Base-by-base conservation (phyloP, 2,113 vertebrate species). In the Pelobates fuscus region DNA sequence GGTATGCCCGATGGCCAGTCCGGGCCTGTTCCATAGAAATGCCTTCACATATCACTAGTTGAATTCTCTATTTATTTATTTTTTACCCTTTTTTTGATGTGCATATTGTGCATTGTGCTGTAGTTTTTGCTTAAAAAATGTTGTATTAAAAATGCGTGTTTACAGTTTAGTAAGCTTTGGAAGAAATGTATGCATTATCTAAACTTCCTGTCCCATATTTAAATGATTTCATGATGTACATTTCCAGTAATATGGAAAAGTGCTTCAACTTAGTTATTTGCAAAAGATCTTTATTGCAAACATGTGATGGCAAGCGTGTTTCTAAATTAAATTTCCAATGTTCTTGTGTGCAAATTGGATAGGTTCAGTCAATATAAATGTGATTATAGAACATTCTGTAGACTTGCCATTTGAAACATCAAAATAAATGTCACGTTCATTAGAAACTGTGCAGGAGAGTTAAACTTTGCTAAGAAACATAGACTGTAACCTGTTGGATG, bases 361-460 rank as follows among this genome's bases (percentile, higher is more conserved):
- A 68, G 57, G n/a, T 77, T 67, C 49, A 77, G 43, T 77, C 73
- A 68, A 77, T 68, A 61, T 46, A 77, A 75, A 75, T 75, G 54
- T 29, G 54, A 75, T 75, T 75, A 37, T 24, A 24, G 73, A 25
- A 52, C 55, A 77, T 67, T 77, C 41, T 77, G 41, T 52, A 68
- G 44, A 68, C 46, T 41, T 60, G 43, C 52, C 64, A 63, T 60
- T 72, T 46, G 43, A 72, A 72, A 64, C 70, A 54, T 63, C 43
- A 67, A 67, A 77, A 68, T 49, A 77, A 67, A 68, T 68, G 46
- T 43, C 37, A 18, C 21, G 52, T 77, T 68, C 68, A 25, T 37
- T 61, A 18, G 43, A 61, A 61, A 15, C 17, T 25, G 30, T 61
- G 21, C 23, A 68, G 17, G 5, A 59, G 44, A 49, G 29, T 37